A percentile compares a stretch with the other conserved stretches of the same genome.
phyloP scores from a whole-genome alignment of 2,888 invertebrate species.

The Mesochorus sp. region DNA sequence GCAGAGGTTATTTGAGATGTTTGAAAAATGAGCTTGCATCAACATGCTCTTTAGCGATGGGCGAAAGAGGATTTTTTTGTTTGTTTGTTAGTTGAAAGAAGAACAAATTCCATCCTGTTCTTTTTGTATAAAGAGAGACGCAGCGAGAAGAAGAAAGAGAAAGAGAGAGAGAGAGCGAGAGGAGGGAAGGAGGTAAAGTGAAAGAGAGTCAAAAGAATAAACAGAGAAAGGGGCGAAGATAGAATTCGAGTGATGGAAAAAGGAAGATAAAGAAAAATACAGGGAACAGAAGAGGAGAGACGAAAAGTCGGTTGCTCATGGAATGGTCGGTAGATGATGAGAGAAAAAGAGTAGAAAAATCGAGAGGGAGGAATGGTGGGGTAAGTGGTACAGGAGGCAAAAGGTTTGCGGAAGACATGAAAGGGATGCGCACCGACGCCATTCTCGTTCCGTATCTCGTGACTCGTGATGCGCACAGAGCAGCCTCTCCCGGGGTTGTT shows the following conservation, averaged over 20 bases:
- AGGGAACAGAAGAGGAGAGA: slow-evolving; percentile 68
- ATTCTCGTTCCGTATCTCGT: slow-evolving; percentile 70
- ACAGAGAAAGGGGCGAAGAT: slow-evolving; percentile 56
- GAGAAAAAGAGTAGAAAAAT: slow-evolving; percentile 18
- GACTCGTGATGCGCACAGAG: slow-evolving; percentile 16
- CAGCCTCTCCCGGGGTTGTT: slow-evolving; percentile 28
- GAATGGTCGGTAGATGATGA: slow-evolving; percentile 20
- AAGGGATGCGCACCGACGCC: slow-evolving; percentile 73
- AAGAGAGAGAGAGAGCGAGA: slow-evolving; percentile 8
- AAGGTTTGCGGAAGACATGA: slow-evolving; percentile 69
- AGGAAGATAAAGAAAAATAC: slow-evolving; percentile 42
- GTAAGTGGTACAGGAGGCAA: slow-evolving; percentile 49
- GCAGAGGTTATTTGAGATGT: background rate
- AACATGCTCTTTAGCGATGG: slow-evolving; percentile 4
- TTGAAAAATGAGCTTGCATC: background rate
- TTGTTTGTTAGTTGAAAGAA: background rate
- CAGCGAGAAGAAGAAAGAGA: slow-evolving; percentile 1
- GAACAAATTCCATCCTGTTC: background rate
- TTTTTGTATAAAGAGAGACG: background rate
- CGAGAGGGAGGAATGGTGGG: slow-evolving; percentile 29
- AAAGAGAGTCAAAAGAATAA: slow-evolving; percentile 3
- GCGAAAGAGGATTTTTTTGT: slow-evolving; percentile 4
- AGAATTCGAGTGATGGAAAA: slow-evolving; percentile 66
- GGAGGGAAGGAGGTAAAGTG: too few species aligned
- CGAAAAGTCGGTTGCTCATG: slow-evolving; percentile 31